Evolutionary conservation across 2,797 vertebrate genomes (phyloP).

Genomic region (Cyclopterus lumpus): DNA sequence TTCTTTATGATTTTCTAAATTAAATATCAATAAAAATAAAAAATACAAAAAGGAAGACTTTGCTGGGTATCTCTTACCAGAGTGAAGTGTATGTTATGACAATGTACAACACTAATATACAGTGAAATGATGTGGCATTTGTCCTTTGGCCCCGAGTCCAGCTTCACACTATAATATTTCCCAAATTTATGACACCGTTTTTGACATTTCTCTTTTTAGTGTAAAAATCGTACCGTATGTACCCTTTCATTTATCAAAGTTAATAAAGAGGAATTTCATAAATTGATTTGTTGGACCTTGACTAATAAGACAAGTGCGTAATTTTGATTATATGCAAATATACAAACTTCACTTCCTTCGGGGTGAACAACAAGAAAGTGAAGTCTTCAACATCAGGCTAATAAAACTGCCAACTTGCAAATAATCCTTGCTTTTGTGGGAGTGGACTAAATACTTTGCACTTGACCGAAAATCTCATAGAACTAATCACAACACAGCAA

Average conservation of each 20-base stretch:
- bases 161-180: constrained; percentile 43
- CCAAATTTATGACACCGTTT: constrained; percentile 32
- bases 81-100: constrained; percentile 54
- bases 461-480: constrained; percentile 56
- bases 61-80: constrained; percentile 41
- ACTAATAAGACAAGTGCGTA: constrained; percentile 45
- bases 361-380: constrained; percentile 42
- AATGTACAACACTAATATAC: constrained; percentile 77
- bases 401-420: constrained; percentile 43
- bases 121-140: constrained; percentile 72
- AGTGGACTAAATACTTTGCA: constrained; percentile 36
- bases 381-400: constrained; percentile 45
- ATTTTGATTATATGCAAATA: constrained; percentile 49
- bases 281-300: constrained; percentile 45
- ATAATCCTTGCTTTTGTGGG: constrained; percentile 39
- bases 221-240: constrained; percentile 11
- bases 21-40: constrained; percentile 19
- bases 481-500: constrained; percentile 69
- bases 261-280: constrained; percentile 43
- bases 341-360: constrained; percentile 31
- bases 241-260: background rate
- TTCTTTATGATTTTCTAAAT: constrained; percentile 21
- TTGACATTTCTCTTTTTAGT: constrained; percentile 31
- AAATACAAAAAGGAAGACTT: constrained; percentile 29
- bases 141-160: constrained; percentile 65